phyloP scores from a whole-genome alignment of 1,140 invertebrate genomes.

The Drosophila azteca region DNA sequence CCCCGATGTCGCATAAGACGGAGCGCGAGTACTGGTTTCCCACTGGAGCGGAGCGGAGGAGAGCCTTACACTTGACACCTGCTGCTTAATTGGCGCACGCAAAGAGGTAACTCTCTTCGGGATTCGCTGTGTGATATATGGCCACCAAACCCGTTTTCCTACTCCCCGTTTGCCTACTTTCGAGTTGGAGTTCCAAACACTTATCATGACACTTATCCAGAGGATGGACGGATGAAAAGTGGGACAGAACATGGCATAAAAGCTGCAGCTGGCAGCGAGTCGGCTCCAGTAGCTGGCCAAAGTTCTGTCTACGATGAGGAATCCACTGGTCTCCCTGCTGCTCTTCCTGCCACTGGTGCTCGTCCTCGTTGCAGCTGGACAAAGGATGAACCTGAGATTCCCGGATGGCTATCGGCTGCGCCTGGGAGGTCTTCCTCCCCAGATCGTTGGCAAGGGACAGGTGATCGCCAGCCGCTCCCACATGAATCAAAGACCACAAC shows the following conservation, averaged over 20 bases:
- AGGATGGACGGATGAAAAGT: conserved; percentile 17
- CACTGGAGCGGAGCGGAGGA: background rate
- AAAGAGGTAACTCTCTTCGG: conserved; percentile 20
- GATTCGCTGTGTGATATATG: conserved; percentile 2
- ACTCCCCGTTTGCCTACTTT: conserved; percentile 55
- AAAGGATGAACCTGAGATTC: conserved; percentile 27
- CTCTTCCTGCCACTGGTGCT: conserved; percentile 16
- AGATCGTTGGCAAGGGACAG: conserved; percentile 48
- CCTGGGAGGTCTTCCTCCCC: conserved; percentile 12
- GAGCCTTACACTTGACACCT: conserved; percentile 45
- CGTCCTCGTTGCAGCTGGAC: background rate
- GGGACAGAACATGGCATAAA: conserved; percentile 51
- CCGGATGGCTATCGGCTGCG: conserved; percentile 36
- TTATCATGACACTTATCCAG: conserved; percentile 43
- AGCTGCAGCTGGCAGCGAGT: conserved; percentile 19
- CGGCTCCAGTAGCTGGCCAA: conserved; percentile 34
- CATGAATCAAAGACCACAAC: background rate
- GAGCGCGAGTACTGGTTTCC: background rate
- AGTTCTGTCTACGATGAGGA: conserved; percentile 59
- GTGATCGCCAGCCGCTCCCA: conserved; percentile 30
- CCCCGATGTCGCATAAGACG: conserved; percentile 9
- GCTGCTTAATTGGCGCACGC: conserved; percentile 33
- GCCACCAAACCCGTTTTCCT: conserved; percentile 23
- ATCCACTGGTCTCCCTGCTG: conserved; percentile 15
- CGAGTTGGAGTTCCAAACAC: conserved; percentile 28